phyloP scores from a whole-genome alignment of 2,888 invertebrate genomes.

The Seladonia tumulorum region DNA sequence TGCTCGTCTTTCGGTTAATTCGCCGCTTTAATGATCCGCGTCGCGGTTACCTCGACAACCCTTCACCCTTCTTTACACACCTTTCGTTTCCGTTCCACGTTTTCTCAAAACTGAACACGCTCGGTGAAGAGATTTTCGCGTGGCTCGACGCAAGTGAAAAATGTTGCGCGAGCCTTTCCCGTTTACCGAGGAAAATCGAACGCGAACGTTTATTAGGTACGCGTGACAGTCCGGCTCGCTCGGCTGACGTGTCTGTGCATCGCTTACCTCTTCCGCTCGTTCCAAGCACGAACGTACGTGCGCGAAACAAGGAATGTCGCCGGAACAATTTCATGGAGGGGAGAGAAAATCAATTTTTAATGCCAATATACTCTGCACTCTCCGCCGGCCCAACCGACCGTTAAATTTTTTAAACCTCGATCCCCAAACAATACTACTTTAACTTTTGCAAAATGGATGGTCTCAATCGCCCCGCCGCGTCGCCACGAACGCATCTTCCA shows the following conservation, averaged over 20 bases:
- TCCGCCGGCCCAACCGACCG: not conserved
- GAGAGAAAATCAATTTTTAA: constrained; percentile 5
- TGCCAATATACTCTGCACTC: not conserved
- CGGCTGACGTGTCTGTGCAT: constrained; percentile 2
- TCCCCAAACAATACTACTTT: not conserved
- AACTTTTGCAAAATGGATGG: not conserved
- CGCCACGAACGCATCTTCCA: not conserved
- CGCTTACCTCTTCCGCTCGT: not conserved
- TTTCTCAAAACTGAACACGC: not conserved
- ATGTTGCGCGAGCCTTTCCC: not conserved
- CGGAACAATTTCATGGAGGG: not conserved
- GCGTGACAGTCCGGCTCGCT: not conserved
- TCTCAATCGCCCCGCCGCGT: not conserved
- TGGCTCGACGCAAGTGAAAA: not conserved
- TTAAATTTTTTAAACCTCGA: not conserved
- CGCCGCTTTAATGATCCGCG: not conserved
- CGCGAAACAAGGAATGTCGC: constrained; percentile 3
- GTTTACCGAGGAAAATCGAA: not conserved
- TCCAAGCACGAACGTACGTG: not conserved
- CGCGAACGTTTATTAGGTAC: not conserved
- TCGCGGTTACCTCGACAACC: not conserved
- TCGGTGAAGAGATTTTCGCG: not conserved
- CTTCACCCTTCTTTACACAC: not conserved
- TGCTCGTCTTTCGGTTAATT: not conserved
- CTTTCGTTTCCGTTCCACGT: not conserved